These are phyloP conservation scores for Acanthurus lineatus DNA, from an alignment of 2,797 vertebrate genomes.

Conservation along the genomic window DNA sequence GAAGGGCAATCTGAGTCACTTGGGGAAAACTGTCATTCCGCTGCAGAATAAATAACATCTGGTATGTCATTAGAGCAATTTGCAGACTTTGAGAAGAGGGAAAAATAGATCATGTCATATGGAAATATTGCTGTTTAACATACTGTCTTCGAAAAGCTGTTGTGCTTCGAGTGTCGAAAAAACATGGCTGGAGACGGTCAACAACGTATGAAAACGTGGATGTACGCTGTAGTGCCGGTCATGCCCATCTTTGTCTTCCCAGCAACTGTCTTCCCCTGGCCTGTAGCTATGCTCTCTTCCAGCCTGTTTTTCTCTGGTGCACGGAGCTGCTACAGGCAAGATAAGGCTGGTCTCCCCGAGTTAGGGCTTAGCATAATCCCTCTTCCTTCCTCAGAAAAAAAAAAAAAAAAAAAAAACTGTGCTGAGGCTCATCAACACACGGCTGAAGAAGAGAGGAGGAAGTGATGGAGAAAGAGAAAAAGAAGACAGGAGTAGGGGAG, in stretches of 20 bases:
- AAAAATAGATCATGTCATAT: slow-evolving; percentile 36
- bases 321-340: slow-evolving; percentile 87
- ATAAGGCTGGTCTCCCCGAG: slow-evolving; percentile 87
- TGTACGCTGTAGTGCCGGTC: slow-evolving; percentile 68
- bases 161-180: slow-evolving; percentile 11
- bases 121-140: slow-evolving; percentile 31
- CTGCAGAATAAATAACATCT: slow-evolving; percentile 56
- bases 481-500: slow-evolving; percentile 48
- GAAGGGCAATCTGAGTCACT: slow-evolving; percentile 50
- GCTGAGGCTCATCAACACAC: slow-evolving; percentile 84
- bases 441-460: slow-evolving; percentile 73
- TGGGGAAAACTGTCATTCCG: slow-evolving; percentile 56
- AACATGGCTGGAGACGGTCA: slow-evolving; percentile 42
- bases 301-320: slow-evolving; percentile 85
- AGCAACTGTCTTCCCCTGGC: slow-evolving; percentile 61
- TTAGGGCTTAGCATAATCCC: slow-evolving; percentile 89
- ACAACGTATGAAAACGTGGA: slow-evolving; percentile 60
- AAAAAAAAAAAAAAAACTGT: slow-evolving; percentile 74
- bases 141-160: slow-evolving; percentile 3
- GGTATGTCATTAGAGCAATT: slow-evolving; percentile 46
- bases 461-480: slow-evolving; percentile 74
- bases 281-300: slow-evolving; percentile 81
- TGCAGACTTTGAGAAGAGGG: slow-evolving; percentile 11
- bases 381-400: slow-evolving; percentile 83
- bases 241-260: slow-evolving; percentile 68